phyloP scores from a whole-genome alignment of 1,140 invertebrate genomes.

The Pomacea maculata region DNA sequence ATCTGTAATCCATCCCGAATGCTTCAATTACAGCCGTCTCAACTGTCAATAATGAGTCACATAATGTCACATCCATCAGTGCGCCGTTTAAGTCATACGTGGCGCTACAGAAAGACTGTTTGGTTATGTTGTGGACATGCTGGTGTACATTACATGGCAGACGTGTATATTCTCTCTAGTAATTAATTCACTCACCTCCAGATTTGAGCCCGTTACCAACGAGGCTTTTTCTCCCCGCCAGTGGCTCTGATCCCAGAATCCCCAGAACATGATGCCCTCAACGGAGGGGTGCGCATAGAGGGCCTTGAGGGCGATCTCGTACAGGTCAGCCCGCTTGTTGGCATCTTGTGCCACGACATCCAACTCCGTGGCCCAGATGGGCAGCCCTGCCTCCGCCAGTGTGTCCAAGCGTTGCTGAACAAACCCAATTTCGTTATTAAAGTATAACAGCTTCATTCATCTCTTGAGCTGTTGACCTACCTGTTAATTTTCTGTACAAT shows the following conservation, averaged over 20 bases:
- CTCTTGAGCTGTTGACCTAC: neutral
- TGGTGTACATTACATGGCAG: neutral
- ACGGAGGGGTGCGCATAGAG: neutral
- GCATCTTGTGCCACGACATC: slow-evolving; percentile 32
- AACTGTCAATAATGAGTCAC: too few species aligned
- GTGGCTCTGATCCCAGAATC: slow-evolving; percentile 1
- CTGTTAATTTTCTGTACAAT: neutral
- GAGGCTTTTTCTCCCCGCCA: neutral
- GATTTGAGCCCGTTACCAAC: slow-evolving; percentile 9
- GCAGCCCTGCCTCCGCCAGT: slow-evolving; percentile 39
- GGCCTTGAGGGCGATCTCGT: neutral
- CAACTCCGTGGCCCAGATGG: slow-evolving; percentile 50
- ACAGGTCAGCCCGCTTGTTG: slow-evolving; percentile 33
- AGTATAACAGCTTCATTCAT: neutral
- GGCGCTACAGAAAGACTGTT: neutral
- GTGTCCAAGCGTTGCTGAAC: slow-evolving; percentile 40
- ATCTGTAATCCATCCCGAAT: too few species aligned
- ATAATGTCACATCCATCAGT: too few species aligned
- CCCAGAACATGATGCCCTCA: slow-evolving; percentile 3
- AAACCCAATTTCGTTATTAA: neutral
- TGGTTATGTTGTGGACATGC: neutral
- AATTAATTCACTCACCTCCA: neutral
- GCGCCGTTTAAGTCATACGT: neutral
- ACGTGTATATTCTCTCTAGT: neutral
- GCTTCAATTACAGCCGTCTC: too few species aligned